Evolutionary conservation across 2,797 vertebrate genomes (phyloP).

Genomic region (Pipistrellus kuhlii): DNA sequence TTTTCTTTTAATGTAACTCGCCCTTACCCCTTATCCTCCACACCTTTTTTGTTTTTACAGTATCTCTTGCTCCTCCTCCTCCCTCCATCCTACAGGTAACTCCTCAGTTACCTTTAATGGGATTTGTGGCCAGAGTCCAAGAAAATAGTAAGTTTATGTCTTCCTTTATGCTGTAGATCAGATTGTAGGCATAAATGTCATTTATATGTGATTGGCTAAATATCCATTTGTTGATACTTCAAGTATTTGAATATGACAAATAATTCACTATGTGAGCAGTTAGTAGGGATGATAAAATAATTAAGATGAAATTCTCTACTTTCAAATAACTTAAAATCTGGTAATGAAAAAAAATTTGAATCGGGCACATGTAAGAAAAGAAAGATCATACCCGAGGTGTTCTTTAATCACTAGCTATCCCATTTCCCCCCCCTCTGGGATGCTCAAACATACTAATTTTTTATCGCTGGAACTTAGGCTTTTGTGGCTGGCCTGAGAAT

Average conservation of each 20-base stretch:
- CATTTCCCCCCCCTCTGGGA: neutral
- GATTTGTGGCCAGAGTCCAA: conserved; percentile 99
- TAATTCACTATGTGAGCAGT: conserved; percentile 25
- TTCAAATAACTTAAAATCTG: conserved; percentile 51
- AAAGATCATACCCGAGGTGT: neutral
- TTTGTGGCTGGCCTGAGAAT: neutral
- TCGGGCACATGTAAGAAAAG: neutral
- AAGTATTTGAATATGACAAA: conserved; percentile 37
- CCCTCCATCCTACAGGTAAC: conserved; percentile 99
- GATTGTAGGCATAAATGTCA: conserved; percentile 78
- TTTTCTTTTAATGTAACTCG: conserved; percentile 82
- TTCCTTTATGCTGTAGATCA: conserved; percentile 85
- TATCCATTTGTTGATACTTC: conserved; percentile 53
- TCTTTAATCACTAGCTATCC: neutral
- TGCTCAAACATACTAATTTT: neutral
- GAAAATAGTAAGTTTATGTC: conserved; percentile 98
- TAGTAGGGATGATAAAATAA: conserved; percentile 50
- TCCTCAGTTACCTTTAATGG: conserved; percentile 99
- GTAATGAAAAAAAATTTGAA: conserved; percentile 49
- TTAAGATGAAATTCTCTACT: conserved; percentile 16
- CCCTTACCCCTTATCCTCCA: conserved; percentile 79
- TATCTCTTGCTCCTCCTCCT: conserved; percentile 95
- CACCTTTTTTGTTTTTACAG: conserved; percentile 88
- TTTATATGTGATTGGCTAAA: conserved; percentile 67
- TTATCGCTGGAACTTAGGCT: neutral